Base-by-base conservation (phyloP, 2,113 vertebrate species). In the Bambusicola thoracicus region DNA sequence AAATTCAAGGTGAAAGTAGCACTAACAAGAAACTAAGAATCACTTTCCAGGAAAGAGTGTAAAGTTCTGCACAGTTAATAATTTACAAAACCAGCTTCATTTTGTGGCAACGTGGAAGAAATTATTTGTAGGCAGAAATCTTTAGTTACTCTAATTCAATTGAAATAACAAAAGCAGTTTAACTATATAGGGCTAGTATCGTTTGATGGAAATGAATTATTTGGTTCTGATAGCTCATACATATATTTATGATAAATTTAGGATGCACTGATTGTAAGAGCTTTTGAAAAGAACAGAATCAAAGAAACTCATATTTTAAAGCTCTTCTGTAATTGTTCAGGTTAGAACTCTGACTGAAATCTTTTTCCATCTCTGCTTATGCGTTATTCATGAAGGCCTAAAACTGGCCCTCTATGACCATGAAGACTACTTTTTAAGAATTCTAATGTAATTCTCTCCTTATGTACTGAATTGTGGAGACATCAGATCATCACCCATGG, bases 381-480 rank as follows among this genome's bases (percentile, higher is more conserved):
- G 68, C 40, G 58, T 96, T 87, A 92, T 93, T 94, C 73, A 94
- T 73, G 38, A 81, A 85, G 51, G 51, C 61, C 49, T 70, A 75
- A 92, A 93, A 67, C 85, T 81, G 81, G 36, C 44, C 83, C 65
- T 96, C 76, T 95, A 68, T 76, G 85, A 46, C 82, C 72, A 85
- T 21, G 43, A 88, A 83, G 24, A 38, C 46, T 85, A 53, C 43
- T 78, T 76, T 89, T 87, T 92, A 93, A 84, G 27, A 81, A 81
- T 91, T 91, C 87, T 90, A 94, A 90, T 93, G 36, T 76, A 77
- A 93, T 94, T 62, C 83, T 75, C 13, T 67, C 90, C 75, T 90
- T 79, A 80, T 43, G 22, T 73, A 11, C 59, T 94, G 92, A 97
- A 93, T 94, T 87, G 89, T 93, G 92, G 51, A 86, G 77, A 78